These are phyloP conservation scores for Cremastinae sp. DNA, from an alignment of 2,888 invertebrate species.

Conservation along the genomic window DNA sequence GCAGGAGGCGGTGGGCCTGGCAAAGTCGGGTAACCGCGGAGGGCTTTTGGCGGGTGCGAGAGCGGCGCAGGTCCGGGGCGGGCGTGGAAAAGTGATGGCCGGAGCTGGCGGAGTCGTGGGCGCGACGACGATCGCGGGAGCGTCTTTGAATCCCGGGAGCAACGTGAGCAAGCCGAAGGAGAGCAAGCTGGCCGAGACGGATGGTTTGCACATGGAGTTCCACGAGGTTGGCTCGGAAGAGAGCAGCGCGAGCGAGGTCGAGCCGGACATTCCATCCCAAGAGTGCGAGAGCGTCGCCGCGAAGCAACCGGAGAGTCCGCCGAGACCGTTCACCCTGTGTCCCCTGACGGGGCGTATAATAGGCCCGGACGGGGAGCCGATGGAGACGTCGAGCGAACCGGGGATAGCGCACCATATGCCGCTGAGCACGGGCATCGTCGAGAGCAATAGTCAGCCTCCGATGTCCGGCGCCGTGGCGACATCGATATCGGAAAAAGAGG, in stretches of 20 bases:
- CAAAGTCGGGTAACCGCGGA: slow-evolving; percentile 70
- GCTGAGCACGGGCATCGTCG: slow-evolving; percentile 40
- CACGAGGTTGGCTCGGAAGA: slow-evolving; percentile 80
- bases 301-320: slow-evolving; percentile 84
- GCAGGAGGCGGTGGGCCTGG: slow-evolving; percentile 76
- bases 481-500: background rate
- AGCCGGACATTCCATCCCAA: slow-evolving; percentile 82
- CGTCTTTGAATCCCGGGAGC: slow-evolving; percentile 55
- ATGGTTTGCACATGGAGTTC: slow-evolving; percentile 80
- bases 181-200: slow-evolving; percentile 79
- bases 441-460: slow-evolving; percentile 58
- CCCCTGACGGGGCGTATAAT: slow-evolving; percentile 84
- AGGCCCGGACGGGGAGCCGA: slow-evolving; percentile 77
- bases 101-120: slow-evolving; percentile 8
- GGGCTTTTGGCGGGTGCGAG: slow-evolving; percentile 67
- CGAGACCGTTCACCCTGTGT: slow-evolving; percentile 87
- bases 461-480: slow-evolving; percentile 57
- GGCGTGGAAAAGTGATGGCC: slow-evolving; percentile 66
- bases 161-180: slow-evolving; percentile 74
- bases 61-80: slow-evolving; percentile 63
- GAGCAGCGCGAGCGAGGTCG: slow-evolving; percentile 84
- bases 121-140: slow-evolving; percentile 3
- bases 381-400: slow-evolving; percentile 74
- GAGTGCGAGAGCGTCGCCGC: slow-evolving; percentile 80
- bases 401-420: slow-evolving; percentile 62